A percentile compares a stretch with the other conserved stretches of the same genome.
phyloP scores from a whole-genome alignment of 2,113 vertebrate genomes.

The Tragelaphus buxtoni region DNA sequence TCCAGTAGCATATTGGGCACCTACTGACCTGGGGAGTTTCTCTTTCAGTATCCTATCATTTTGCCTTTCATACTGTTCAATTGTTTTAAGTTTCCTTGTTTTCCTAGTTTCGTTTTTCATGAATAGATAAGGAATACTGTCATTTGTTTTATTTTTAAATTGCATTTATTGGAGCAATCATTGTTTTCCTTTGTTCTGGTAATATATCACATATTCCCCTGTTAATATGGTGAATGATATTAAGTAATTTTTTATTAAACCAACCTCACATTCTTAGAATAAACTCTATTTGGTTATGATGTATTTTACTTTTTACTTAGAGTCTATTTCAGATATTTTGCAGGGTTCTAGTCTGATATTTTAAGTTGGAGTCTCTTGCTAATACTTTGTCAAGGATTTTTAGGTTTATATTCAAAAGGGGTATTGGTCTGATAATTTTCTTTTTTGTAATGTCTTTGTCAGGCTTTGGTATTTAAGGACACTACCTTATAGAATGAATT shows the following conservation, averaged over 20 bases:
- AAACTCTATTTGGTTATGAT: constrained; percentile 3
- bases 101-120: neutral
- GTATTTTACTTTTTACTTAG: neutral
- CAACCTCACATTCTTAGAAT: neutral
- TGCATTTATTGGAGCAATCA: neutral
- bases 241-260: neutral
- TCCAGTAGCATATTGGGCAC: too few relatives aligned
- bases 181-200: neutral
- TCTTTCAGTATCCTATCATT: too few relatives aligned
- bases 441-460: neutral
- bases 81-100: neutral
- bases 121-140: neutral
- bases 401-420: neutral
- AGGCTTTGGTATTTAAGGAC: neutral
- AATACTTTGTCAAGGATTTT: neutral
- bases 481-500: neutral
- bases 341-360: neutral
- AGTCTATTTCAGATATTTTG: neutral
- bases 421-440: neutral
- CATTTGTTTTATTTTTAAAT: neutral
- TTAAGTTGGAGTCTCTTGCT: neutral
- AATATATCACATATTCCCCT: neutral
- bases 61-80: too few relatives aligned
- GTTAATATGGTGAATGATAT: neutral
- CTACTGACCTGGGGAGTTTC: too few relatives aligned